A percentile compares a stretch with the other conserved stretches of the same genome.
These are phyloP conservation scores for Anoplopoma fimbria DNA, from an alignment of 2,113 vertebrate species.

Conservation along the genomic window DNA sequence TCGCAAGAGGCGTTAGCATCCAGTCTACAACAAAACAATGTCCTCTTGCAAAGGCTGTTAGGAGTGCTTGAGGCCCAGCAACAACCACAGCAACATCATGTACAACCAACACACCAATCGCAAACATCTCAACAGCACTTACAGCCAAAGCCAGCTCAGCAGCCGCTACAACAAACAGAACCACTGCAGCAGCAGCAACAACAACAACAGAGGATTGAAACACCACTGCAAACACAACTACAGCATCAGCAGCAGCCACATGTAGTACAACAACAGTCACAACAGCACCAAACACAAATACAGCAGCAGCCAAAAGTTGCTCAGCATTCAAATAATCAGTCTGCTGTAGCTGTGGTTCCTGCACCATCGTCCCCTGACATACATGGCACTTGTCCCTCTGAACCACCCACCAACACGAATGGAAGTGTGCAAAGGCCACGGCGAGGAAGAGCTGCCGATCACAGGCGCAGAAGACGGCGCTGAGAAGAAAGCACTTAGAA, in stretches of 20 bases:
- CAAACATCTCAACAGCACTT: constrained; percentile 73
- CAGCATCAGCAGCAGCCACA: constrained; percentile 63
- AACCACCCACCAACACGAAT: constrained; percentile 66
- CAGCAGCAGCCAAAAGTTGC: constrained; percentile 63
- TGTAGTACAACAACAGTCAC: constrained; percentile 59
- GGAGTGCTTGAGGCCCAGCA: constrained; percentile 85
- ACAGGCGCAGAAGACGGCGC: constrained; percentile 81
- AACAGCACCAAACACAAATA: constrained; percentile 70
- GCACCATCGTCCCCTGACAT: constrained; percentile 74
- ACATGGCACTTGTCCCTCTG: constrained; percentile 72
- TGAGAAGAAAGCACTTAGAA: constrained; percentile 61
- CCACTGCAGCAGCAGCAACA: constrained; percentile 51
- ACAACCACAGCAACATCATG: constrained; percentile 73
- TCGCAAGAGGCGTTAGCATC: constrained; percentile 84
- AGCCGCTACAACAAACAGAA: constrained; percentile 65
- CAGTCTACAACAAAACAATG: constrained; percentile 86
- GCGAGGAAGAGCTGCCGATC: constrained; percentile 81
- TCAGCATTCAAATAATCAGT: constrained; percentile 67
- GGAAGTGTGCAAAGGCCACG: constrained; percentile 73
- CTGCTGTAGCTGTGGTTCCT: constrained; percentile 54
- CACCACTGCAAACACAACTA: constrained; percentile 61
- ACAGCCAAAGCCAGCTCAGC: constrained; percentile 56
- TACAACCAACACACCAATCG: constrained; percentile 64
- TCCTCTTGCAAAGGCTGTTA: constrained; percentile 84
- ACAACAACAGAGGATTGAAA: too few relatives aligned